phyloP scores from a whole-genome alignment of 2,797 vertebrate genomes.

The Coilia nasus region DNA sequence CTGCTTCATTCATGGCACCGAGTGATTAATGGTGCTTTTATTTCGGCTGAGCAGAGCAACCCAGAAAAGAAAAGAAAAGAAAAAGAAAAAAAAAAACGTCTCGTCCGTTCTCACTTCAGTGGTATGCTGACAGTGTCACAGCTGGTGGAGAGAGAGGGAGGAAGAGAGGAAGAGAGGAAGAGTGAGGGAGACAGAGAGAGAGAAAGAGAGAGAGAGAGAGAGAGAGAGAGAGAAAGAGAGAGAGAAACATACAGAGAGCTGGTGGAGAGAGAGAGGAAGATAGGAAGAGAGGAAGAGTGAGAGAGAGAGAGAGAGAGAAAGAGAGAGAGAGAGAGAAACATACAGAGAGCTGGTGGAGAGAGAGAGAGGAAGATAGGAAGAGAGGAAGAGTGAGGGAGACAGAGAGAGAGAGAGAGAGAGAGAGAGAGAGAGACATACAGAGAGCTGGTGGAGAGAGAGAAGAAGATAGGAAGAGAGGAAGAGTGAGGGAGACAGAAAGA shows the following conservation, averaged over 20 bases:
- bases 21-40: constrained; percentile 2
- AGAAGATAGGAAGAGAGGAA: background rate
- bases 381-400: no score
- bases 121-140: constrained; percentile 6
- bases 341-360: background rate
- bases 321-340: constrained; percentile 13
- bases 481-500: constrained; percentile 2
- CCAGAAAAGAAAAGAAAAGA: background rate
- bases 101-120: background rate
- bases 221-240: background rate
- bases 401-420: no score
- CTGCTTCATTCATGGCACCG: background rate
- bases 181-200: constrained; percentile 2
- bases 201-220: background rate
- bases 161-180: background rate
- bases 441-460: background rate
- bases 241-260: no score
- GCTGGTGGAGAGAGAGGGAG: background rate
- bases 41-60: background rate
- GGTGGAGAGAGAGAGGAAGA: no score
- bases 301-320: constrained; percentile 2
- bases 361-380: no score
- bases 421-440: background rate
- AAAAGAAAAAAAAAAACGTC: background rate
- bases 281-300: background rate